Evolutionary conservation across 2,888 invertebrate genomes (phyloP), one percentile per base, ranked within the genome.

Genomic region (Chironomus riparius): DNA sequence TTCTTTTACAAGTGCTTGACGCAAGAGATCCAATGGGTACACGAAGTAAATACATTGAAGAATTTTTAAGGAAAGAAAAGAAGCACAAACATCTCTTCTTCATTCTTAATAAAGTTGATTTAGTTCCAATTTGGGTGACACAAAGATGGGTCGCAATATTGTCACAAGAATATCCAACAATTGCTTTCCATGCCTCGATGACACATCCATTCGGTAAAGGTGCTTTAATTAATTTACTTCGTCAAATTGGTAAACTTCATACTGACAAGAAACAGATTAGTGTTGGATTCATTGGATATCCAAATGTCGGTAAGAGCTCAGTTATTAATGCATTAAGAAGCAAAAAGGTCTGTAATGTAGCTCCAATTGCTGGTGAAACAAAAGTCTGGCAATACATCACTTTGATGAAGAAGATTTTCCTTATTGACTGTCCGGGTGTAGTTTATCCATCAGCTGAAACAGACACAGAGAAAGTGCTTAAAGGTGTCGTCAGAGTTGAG

Each of bases 381-480:
- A 95, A 95, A 86, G 97, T 98, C 1, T 99, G 99, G 99, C 99
- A 99, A 83, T 99, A 99, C 82, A 97, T 99, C 62, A 98, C 98
- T 0, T 85, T 99, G 75, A 99, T 99, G 98, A 91, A 90, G 80
- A 88, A 95, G 79, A 98, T 99, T 81, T 99, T 94, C 83, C 86
- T 99, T 13, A 98, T 99, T 79, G 99, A 99, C 86, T 99, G 98
- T 83, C 99, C 99, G 2, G 99, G 99, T 48, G 93, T 99, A 76
- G 99, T 99, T 4, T 98, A 98, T 85, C 97, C 98, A 7, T 93
- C 94, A 10, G 95, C 95, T 13, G 98, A 98, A 86, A 93, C 95
- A 2, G 98, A 99, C 79, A 92, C 94, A 0, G 94, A 94, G 80
- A 94, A 94, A 82, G 97, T 99, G 50, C 86, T 99, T 2, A 99